phyloP scores from a whole-genome alignment of 2,113 vertebrate genomes.

The Ciconia stormi region DNA sequence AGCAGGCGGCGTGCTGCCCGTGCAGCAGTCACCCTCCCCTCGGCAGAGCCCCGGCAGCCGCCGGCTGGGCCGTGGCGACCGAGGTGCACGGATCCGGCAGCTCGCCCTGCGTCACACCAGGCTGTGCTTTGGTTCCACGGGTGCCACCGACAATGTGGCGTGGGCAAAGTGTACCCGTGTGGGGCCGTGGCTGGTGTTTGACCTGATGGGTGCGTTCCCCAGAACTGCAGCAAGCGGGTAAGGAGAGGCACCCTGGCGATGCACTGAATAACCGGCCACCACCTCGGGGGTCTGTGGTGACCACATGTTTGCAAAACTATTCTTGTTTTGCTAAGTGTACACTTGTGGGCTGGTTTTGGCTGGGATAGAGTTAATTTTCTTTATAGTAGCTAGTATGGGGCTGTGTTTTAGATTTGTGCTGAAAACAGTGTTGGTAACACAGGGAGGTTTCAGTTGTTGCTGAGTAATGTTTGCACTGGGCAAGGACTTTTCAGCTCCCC shows the following conservation, averaged over 20 bases:
- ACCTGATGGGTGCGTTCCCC: not conserved
- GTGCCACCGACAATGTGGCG: not conserved
- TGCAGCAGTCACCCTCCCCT: too few species aligned
- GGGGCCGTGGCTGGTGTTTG: not conserved
- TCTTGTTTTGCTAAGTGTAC: not conserved
- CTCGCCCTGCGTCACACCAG: not conserved
- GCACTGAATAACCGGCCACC: too few species aligned
- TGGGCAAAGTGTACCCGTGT: not conserved
- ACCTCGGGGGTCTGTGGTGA: not conserved
- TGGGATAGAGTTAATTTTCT: too few species aligned
- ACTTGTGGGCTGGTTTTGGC: too few species aligned
- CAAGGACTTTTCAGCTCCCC: too few species aligned
- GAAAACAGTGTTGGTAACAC: too few species aligned
- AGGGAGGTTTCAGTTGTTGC: too few species aligned
- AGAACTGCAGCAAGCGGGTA: not conserved
- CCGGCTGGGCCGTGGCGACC: not conserved
- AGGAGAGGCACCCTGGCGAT: not conserved
- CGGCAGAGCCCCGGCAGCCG: not conserved
- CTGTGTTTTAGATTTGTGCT: too few species aligned
- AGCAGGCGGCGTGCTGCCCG: fast-evolving
- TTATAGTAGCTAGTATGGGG: too few species aligned
- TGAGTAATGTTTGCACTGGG: too few species aligned
- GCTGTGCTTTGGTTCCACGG: too few species aligned
- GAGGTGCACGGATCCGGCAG: not conserved
- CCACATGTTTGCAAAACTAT: not conserved